These are phyloP conservation scores for Paramormyrops hopkinsi DNA, from an alignment of 2,797 vertebrate genomes.

Conservation along the genomic window DNA sequence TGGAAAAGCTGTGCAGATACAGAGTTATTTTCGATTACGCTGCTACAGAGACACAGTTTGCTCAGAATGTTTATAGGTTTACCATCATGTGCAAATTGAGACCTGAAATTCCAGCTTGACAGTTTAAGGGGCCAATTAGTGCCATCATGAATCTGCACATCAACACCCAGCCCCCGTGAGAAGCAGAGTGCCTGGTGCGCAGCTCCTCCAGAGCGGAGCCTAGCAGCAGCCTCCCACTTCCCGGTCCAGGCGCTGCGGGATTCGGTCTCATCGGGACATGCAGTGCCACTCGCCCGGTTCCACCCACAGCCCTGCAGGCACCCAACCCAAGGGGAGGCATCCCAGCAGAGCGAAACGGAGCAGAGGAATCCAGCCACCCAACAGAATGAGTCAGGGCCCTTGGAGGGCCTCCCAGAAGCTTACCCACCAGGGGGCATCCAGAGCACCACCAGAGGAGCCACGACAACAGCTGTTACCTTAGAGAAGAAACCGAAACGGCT, in stretches of 20 bases:
- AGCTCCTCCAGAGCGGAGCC: not conserved
- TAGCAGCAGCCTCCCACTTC: not conserved
- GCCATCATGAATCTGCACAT: not conserved
- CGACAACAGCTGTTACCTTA: not conserved
- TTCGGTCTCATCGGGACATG: not conserved
- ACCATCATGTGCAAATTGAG: not conserved
- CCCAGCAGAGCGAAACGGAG: not conserved
- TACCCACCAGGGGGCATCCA: not conserved
- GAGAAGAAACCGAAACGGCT: not conserved
- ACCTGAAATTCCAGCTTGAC: not conserved
- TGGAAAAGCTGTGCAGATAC: not conserved
- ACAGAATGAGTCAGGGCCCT: not conserved
- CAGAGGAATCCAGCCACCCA: not conserved
- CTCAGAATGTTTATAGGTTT: not conserved
- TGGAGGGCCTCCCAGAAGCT: not conserved
- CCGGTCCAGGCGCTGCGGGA: not conserved
- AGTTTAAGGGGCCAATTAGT: not conserved
- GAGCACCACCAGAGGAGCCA: not conserved
- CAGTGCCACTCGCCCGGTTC: not conserved
- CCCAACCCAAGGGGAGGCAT: not conserved
- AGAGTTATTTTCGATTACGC: not conserved
- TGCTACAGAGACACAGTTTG: not conserved
- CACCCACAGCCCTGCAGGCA: slow-evolving; percentile 9
- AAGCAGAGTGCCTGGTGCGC: not conserved
- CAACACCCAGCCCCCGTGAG: not conserved